A percentile compares a stretch with the other conserved stretches of the same genome.
Evolutionary conservation across 2,797 vertebrate species (phyloP).

Genomic region (Danio choprae): DNA sequence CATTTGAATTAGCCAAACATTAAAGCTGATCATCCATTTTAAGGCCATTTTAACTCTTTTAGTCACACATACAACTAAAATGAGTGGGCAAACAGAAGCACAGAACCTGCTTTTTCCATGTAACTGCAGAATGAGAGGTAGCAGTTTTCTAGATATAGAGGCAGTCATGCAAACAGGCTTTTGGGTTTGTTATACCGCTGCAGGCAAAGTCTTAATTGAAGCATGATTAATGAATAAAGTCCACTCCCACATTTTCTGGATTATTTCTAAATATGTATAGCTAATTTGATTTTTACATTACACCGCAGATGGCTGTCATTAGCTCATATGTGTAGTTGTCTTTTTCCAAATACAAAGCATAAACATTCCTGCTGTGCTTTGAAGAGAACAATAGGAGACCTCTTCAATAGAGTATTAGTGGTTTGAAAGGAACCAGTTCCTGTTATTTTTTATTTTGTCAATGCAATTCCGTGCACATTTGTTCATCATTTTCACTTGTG

Average conservation of each 20-base stretch:
- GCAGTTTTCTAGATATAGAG: background rate
- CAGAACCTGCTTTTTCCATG: slow-evolving; percentile 60
- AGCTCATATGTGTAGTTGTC: slow-evolving; percentile 15
- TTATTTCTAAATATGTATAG: slow-evolving; percentile 73
- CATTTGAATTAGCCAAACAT: slow-evolving; percentile 12
- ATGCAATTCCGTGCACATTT: background rate
- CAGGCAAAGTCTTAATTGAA: slow-evolving; percentile 68
- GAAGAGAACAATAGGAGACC: background rate
- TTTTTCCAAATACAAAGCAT: slow-evolving; percentile 3
- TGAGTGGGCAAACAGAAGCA: slow-evolving; percentile 21
- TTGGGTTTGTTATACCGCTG: slow-evolving; percentile 56
- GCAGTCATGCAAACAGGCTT: slow-evolving; percentile 7
- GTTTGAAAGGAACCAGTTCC: background rate
- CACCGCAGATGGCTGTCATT: slow-evolving; percentile 67
- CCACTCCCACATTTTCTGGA: slow-evolving; percentile 71
- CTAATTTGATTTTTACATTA: slow-evolving; percentile 69
- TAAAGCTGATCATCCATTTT: background rate
- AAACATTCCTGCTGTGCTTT: background rate
- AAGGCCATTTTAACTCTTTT: slow-evolving; percentile 5
- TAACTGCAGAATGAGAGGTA: slow-evolving; percentile 3
- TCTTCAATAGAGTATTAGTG: background rate
- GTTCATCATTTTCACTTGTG: background rate
- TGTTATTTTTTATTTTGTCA: background rate
- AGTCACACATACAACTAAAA: slow-evolving; percentile 7
- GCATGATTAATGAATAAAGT: slow-evolving; percentile 74